Conservation (phyloP, 2,113 vertebrate species). For the Rutilus rutilus region DNA sequence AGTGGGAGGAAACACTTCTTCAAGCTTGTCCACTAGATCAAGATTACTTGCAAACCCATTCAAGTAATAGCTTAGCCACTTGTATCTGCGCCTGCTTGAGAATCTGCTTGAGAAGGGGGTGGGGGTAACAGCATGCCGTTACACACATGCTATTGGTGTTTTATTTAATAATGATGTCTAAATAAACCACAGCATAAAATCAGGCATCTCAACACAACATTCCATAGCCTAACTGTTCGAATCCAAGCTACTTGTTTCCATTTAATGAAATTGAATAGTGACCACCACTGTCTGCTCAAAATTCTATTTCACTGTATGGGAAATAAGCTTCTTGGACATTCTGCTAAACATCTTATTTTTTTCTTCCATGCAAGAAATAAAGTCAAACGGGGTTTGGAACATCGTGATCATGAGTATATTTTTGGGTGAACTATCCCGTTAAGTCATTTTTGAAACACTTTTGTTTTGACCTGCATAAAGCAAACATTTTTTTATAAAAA, state of each 20-base stretch:
- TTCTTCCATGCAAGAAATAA: neutral
- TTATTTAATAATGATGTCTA: constrained; percentile 41
- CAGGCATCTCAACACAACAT: neutral
- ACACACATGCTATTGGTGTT: constrained; percentile 10
- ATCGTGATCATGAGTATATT: neutral
- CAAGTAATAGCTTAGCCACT: constrained; percentile 48
- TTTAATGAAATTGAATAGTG: too few species aligned
- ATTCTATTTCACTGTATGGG: neutral
- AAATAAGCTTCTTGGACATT: neutral
- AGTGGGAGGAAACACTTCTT: constrained; percentile 42
- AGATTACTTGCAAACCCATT: constrained; percentile 56
- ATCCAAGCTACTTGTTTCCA: too few species aligned
- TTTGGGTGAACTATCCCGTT: neutral
- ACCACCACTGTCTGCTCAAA: too few species aligned
- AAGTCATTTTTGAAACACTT: neutral
- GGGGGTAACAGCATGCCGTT: neutral
- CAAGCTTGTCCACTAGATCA: constrained; percentile 49
- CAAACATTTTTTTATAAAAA: neutral
- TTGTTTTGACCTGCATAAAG: neutral
- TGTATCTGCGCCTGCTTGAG: constrained; percentile 34
- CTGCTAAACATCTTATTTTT: neutral
- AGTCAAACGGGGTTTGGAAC: neutral
- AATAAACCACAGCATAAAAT: constrained; percentile 27
- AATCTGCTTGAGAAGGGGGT: constrained; percentile 30
- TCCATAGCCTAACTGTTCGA: neutral